Conservation (phyloP, 64 coral and sea anemone species). For the Stichodactyla helianthus region DNA sequence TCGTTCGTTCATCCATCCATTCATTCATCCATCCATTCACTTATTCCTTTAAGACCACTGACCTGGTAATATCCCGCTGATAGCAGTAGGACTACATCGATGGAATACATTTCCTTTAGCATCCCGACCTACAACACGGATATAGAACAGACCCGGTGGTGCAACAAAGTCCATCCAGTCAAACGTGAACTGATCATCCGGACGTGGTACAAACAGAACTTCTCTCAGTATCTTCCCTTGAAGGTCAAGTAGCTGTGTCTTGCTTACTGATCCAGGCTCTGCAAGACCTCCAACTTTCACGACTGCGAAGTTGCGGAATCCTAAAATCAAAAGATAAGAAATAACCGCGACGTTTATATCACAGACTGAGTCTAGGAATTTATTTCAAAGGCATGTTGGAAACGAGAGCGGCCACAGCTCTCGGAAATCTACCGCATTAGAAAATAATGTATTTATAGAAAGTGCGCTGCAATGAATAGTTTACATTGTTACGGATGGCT, state of each 20-base stretch:
- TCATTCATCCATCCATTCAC: neutral
- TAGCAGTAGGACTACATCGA: slow-evolving; percentile 62
- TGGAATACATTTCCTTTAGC: slow-evolving; percentile 43
- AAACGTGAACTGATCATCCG: slow-evolving; percentile 48
- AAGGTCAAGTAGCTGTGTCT: slow-evolving; percentile 54
- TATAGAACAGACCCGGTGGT: slow-evolving; percentile 67
- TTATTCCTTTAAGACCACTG: neutral
- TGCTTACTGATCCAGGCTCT: slow-evolving; percentile 38
- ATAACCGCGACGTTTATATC: neutral
- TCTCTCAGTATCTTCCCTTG: slow-evolving; percentile 38
- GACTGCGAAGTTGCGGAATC: slow-evolving; percentile 57
- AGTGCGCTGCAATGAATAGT: too few species aligned
- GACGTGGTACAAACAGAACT: slow-evolving; percentile 36
- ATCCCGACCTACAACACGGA: slow-evolving; percentile 66
- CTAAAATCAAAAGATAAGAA: slow-evolving; percentile 17
- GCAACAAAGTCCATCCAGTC: slow-evolving; percentile 64
- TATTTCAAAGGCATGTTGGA: too few species aligned
- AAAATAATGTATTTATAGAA: too few species aligned
- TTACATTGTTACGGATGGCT: too few species aligned
- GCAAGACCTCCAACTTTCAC: slow-evolving; percentile 46
- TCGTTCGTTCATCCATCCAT: too few species aligned
- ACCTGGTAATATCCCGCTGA: slow-evolving; percentile 88
- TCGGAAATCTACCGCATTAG: too few species aligned
- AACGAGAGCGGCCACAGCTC: too few species aligned
- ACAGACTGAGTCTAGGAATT: neutral